phyloP scores from a whole-genome alignment of 2,797 vertebrate genomes.

The Sebastes flavidus region DNA sequence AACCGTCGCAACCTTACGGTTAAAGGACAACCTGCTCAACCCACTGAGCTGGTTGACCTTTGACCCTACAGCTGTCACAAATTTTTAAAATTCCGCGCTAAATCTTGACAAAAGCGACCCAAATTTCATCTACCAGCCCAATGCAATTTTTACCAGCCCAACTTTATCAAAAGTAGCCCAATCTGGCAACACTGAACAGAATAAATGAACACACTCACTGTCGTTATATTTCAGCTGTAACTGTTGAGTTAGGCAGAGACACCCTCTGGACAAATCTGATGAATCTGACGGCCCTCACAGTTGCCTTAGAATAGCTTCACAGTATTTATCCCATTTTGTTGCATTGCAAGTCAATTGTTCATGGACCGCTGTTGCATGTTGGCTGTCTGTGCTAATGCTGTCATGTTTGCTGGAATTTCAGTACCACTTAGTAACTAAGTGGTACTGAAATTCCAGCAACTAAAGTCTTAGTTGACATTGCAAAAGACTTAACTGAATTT shows the following conservation, averaged over 20 bases:
- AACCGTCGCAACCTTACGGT: no score
- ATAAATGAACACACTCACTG: background rate
- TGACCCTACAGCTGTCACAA: no score
- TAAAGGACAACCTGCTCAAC: no score
- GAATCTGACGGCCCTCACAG: background rate
- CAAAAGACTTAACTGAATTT: background rate
- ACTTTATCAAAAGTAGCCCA: no score
- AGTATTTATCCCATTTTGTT: background rate
- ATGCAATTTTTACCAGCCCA: no score
- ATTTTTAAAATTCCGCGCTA: fast-evolving
- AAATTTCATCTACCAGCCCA: no score
- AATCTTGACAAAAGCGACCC: no score
- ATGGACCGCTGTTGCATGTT: background rate
- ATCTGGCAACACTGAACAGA: background rate
- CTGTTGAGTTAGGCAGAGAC: background rate
- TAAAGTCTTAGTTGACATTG: background rate
- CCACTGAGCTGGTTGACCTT: no score
- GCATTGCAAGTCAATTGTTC: background rate
- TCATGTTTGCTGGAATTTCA: background rate
- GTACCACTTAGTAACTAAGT: no score
- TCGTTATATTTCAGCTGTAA: background rate
- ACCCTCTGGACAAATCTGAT: background rate
- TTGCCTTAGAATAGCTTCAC: background rate
- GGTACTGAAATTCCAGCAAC: no score
- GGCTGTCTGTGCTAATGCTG: background rate